Conservation (phyloP, 2,797 vertebrate species). For the Microtus obscurus region DNA sequence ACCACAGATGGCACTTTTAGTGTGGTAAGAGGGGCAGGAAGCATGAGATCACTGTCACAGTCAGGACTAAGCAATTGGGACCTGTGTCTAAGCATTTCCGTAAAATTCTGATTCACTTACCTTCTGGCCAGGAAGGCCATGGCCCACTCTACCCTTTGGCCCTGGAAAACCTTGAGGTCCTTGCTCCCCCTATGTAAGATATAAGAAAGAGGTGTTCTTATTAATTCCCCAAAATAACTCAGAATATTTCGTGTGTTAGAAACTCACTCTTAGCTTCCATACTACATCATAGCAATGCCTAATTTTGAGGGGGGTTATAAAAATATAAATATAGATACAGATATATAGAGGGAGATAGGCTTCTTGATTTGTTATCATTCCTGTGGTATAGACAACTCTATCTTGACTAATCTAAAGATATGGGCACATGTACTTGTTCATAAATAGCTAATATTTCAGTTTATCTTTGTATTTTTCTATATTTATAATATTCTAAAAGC, state of each 20-base stretch:
- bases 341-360: neutral
- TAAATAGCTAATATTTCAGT: neutral
- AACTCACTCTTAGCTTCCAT: neutral
- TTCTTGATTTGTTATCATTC: neutral
- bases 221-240: conserved; percentile 36
- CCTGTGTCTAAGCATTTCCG: neutral
- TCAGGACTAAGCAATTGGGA: neutral
- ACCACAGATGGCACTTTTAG: neutral
- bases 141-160: conserved; percentile 89
- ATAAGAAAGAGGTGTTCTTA: neutral
- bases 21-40: neutral
- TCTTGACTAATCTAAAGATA: neutral
- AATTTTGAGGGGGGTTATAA: neutral
- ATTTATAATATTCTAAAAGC: neutral
- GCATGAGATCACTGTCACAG: neutral
- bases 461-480: conserved; percentile 28
- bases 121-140: conserved; percentile 92
- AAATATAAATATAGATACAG: neutral
- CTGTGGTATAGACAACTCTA: neutral
- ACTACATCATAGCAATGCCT: neutral
- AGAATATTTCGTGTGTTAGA: conserved; percentile 18
- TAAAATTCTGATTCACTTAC: conserved; percentile 83
- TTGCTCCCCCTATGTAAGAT: conserved; percentile 89
- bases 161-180: conserved; percentile 91
- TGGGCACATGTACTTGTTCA: neutral